phyloP scores from a whole-genome alignment of 2,797 vertebrate genomes.

The Ctenopoma multispine region DNA sequence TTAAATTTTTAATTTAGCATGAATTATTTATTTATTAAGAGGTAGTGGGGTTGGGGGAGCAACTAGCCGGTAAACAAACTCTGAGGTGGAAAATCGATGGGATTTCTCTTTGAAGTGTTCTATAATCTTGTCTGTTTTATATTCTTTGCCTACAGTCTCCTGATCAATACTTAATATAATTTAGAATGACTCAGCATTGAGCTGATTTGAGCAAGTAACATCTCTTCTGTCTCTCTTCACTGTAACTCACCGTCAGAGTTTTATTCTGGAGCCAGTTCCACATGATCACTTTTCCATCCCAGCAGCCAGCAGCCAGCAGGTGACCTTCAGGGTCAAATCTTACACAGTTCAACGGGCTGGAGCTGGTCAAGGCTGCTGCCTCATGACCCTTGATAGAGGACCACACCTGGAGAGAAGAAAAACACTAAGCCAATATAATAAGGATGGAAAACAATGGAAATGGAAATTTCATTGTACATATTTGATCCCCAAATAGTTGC shows the following conservation, averaged over 20 bases:
- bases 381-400: constrained; percentile 68
- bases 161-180: not conserved
- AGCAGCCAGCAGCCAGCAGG: constrained; percentile 86
- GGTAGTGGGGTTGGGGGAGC: no score
- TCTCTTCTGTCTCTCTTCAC: not conserved
- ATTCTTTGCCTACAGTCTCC: not conserved
- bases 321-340: constrained; percentile 84
- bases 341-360: constrained; percentile 88
- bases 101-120: no score
- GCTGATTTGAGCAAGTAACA: not conserved
- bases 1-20: no score
- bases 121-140: no score
- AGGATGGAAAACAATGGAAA: not conserved
- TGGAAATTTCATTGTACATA: no score
- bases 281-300: constrained; percentile 84
- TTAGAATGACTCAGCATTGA: not conserved
- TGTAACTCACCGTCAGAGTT: constrained; percentile 48
- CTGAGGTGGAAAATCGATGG: no score
- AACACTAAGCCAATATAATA: not conserved
- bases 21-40: no score
- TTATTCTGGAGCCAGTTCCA: constrained; percentile 83
- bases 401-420: constrained; percentile 80
- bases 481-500: no score
- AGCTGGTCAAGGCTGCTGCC: constrained; percentile 58
- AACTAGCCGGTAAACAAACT: no score